These are phyloP conservation scores for Sesia bembeciformis DNA, from an alignment of 2,888 invertebrate species.

Conservation along the genomic window DNA sequence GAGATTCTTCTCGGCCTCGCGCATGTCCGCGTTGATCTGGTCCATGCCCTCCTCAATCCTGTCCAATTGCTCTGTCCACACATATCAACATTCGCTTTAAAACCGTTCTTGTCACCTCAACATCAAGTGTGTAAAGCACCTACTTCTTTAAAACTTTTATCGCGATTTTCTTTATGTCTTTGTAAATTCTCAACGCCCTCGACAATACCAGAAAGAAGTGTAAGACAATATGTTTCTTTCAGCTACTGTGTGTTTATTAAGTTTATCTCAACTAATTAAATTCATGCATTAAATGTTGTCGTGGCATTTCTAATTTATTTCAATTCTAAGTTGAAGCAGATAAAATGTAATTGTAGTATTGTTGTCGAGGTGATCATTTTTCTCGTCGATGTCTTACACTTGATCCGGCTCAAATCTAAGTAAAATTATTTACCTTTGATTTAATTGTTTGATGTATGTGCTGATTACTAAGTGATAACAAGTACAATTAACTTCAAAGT, in stretches of 20 bases:
- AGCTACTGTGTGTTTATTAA: not conserved
- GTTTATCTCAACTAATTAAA: not conserved
- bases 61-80: conserved; percentile 96
- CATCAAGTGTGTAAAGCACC: conserved; percentile 48
- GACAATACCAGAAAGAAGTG: conserved; percentile 65
- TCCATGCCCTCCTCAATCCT: conserved; percentile 99
- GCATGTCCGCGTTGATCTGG: conserved; percentile 99
- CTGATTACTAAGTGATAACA: conserved; percentile 63
- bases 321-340: too few relatives aligned
- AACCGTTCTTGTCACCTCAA: conserved; percentile 26
- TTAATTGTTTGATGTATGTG: conserved; percentile 52
- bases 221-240: conserved; percentile 41
- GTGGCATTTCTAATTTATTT: too few relatives aligned
- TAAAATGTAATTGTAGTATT: too few relatives aligned
- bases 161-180: conserved; percentile 14
- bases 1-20: conserved; percentile 99
- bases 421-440: conserved; percentile 50
- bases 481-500: conserved; percentile 41
- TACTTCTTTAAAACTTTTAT: conserved; percentile 19
- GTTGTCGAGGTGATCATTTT: not conserved
- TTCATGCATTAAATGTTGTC: not conserved
- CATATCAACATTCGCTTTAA: conserved; percentile 51
- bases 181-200: conserved; percentile 75
- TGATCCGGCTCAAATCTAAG: conserved; percentile 45
- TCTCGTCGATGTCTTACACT: conserved; percentile 50